Conservation (phyloP, 1,140 invertebrate genomes). For the Eumeta japonica region DNA sequence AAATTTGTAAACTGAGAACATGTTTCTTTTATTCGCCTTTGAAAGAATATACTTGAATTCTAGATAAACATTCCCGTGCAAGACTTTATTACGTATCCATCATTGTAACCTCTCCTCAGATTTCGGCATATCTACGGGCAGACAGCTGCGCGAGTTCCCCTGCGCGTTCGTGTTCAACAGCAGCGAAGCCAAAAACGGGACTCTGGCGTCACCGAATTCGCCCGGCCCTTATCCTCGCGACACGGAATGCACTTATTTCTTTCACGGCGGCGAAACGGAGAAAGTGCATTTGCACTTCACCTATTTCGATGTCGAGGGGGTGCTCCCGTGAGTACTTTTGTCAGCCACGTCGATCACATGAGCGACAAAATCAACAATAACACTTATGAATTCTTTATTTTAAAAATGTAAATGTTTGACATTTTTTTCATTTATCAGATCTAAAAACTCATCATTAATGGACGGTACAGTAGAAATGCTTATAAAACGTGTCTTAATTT, state of each 20-base stretch:
- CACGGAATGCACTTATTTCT: slow-evolving; percentile 93
- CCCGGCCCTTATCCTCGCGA: slow-evolving; percentile 89
- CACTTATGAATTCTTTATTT: no score
- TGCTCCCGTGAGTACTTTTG: slow-evolving; percentile 73
- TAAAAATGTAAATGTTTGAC: neutral
- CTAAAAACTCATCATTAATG: no score
- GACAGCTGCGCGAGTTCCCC: slow-evolving; percentile 71
- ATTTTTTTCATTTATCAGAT: neutral
- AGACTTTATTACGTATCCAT: no score
- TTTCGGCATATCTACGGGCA: slow-evolving; percentile 78
- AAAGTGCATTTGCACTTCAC: slow-evolving; percentile 83
- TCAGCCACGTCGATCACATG: no score
- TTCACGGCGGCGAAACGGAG: slow-evolving; percentile 79
- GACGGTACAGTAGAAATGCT: no score
- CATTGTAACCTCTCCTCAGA: no score
- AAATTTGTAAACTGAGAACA: no score
- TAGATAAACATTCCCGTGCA: neutral
- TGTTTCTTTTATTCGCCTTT: no score
- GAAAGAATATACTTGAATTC: no score
- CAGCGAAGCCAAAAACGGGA: slow-evolving; percentile 73
- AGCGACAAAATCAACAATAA: no score
- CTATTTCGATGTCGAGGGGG: slow-evolving; percentile 90
- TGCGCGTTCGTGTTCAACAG: slow-evolving; percentile 83
- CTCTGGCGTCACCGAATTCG: slow-evolving; percentile 89
- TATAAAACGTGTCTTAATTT: no score